Percentiles rank a stretch among this genome's conserved stretches.
phyloP scores from a whole-genome alignment of 1,140 invertebrate genomes.

The Cotesia chilonis region DNA sequence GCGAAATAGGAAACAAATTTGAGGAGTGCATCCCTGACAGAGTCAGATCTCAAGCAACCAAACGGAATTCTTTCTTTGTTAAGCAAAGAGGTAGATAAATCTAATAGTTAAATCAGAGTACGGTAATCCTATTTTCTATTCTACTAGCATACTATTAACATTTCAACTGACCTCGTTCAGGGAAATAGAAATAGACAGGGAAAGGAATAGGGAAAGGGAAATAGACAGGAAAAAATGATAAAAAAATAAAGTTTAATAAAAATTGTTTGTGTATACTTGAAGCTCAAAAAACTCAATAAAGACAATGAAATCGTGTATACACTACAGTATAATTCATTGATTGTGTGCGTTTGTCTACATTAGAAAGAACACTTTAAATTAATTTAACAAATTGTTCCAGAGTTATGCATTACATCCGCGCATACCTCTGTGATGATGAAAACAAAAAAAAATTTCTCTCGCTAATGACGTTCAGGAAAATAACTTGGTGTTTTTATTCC shows the following conservation, averaged over 20 bases:
- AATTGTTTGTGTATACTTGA: too few species aligned
- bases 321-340: too few species aligned
- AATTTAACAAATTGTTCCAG: not conserved
- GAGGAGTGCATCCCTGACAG: not conserved
- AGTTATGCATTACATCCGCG: constrained; percentile 7
- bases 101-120: too few species aligned
- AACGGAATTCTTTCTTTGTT: not conserved
- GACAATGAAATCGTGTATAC: too few species aligned
- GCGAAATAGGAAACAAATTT: constrained; percentile 17
- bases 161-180: constrained; percentile 8
- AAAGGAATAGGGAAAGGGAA: too few species aligned
- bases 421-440: constrained; percentile 4
- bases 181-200: constrained; percentile 3
- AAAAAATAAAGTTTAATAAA: too few species aligned
- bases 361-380: not conserved
- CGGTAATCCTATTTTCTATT: not conserved
- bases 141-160: constrained; percentile 20
- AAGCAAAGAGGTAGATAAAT: not conserved
- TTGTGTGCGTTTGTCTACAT: not conserved
- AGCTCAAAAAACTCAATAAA: too few species aligned
- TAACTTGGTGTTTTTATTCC: constrained; percentile 4
- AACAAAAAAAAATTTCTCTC: constrained; percentile 8
- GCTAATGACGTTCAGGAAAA: constrained; percentile 3
- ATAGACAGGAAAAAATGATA: not conserved
- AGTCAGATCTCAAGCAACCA: not conserved